Percentiles rank a stretch among this genome's conserved stretches.
Conservation (phyloP, 2,797 vertebrate genomes). For the Ceryle rudis region DNA sequence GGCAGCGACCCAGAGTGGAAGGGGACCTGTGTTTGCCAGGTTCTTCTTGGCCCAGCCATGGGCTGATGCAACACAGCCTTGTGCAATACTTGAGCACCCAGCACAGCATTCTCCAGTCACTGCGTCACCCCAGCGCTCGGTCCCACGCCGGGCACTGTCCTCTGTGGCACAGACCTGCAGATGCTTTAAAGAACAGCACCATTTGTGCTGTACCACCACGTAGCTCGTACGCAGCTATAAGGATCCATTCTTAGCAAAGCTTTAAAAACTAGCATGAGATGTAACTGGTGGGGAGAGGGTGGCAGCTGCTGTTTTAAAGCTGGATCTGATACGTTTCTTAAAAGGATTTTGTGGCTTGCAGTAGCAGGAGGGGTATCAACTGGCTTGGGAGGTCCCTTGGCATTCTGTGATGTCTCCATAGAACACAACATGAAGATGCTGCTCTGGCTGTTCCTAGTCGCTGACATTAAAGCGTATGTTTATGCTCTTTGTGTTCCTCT, state of each 20-base stretch:
- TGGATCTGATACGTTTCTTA: not conserved
- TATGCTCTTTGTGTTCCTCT: not conserved
- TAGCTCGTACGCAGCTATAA: accelerated
- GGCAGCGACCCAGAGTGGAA: not conserved
- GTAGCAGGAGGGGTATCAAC: not conserved
- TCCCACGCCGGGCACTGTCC: accelerated
- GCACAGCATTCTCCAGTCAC: not conserved
- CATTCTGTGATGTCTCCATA: not conserved
- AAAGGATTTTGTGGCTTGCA: not conserved
- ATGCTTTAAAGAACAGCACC: not conserved
- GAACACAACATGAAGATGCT: accelerated
- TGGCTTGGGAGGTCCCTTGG: not conserved
- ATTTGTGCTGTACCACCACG: not conserved
- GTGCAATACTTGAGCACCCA: not conserved
- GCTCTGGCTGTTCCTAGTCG: not conserved
- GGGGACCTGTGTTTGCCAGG: not conserved
- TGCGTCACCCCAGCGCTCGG: not conserved
- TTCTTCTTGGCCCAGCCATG: not conserved
- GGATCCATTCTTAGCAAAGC: not conserved
- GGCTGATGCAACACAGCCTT: not conserved
- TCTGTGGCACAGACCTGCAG: not conserved
- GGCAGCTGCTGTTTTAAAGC: not conserved
- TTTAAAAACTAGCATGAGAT: not conserved
- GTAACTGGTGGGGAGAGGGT: not conserved
- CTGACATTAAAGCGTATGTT: not conserved